A percentile compares a stretch with the other conserved stretches of the same genome.
Conservation (phyloP, 2,888 invertebrate genomes). For the Timema cristinae region DNA sequence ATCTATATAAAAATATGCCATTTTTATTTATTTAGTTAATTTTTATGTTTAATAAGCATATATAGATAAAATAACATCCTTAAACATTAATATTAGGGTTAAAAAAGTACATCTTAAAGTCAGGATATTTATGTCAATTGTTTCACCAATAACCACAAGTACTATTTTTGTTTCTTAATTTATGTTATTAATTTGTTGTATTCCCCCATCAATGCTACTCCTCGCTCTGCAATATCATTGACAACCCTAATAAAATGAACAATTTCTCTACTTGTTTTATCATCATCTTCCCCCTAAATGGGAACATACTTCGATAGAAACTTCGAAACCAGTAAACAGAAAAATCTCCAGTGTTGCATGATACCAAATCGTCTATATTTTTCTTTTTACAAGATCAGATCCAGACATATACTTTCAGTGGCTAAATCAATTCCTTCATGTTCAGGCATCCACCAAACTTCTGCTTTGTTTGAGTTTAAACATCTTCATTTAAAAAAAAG, state of each 20-base stretch:
- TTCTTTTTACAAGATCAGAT: too few relatives aligned
- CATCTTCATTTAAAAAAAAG: conserved; percentile 9
- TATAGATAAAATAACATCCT: too few relatives aligned
- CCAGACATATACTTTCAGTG: too few relatives aligned
- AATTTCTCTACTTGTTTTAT: too few relatives aligned
- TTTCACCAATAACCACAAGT: conserved; percentile 8
- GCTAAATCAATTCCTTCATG: background rate
- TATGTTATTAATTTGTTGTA: conserved; percentile 3
- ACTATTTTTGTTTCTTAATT: conserved; percentile 5
- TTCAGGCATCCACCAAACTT: background rate
- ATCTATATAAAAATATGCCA: too few relatives aligned
- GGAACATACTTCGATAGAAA: conserved; percentile 4
- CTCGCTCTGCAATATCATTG: too few relatives aligned
- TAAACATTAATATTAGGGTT: too few relatives aligned
- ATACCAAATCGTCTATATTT: conserved; percentile 2
- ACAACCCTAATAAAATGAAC: too few relatives aligned
- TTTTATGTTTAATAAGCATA: too few relatives aligned
- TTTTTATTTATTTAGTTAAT: too few relatives aligned
- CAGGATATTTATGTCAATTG: conserved; percentile 9
- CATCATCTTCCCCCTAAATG: conserved; percentile 14
- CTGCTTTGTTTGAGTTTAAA: background rate
- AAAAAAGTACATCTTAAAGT: conserved; percentile 7
- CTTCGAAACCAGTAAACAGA: background rate
- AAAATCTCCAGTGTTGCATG: conserved; percentile 11
- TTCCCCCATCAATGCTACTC: too few relatives aligned